Conservation (phyloP, 2,888 invertebrate species). For the Ecdyonurus torrentis region DNA sequence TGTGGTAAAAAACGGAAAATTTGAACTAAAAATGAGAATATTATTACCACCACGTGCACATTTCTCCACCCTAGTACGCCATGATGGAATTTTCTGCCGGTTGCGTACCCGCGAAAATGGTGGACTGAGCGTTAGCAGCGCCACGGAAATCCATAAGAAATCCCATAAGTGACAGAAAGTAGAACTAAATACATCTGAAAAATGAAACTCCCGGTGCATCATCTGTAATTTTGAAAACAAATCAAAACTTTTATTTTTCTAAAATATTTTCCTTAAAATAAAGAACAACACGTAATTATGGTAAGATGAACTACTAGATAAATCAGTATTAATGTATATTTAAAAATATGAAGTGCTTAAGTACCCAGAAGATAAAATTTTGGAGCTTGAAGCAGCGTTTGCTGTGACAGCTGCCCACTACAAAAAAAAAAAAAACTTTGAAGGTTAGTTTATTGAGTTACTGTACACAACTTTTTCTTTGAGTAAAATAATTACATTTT, state of each 20-base stretch:
- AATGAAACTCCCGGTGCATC: not conserved
- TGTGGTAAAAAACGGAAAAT: not conserved
- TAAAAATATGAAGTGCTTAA: too few relatives aligned
- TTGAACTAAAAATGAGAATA: not conserved
- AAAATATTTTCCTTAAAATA: not conserved
- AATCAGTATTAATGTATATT: too few relatives aligned
- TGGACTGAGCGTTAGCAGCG: not conserved
- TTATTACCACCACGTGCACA: conserved; percentile 1
- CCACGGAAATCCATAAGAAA: not conserved
- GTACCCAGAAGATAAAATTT: too few relatives aligned
- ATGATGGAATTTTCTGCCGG: conserved; percentile 1
- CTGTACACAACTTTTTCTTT: too few relatives aligned
- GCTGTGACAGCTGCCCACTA: too few relatives aligned
- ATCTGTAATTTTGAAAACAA: not conserved
- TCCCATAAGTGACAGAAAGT: not conserved
- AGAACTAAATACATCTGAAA: not conserved
- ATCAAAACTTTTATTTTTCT: not conserved
- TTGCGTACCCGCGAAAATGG: not conserved
- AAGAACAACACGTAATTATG: too few relatives aligned
- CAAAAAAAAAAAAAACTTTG: too few relatives aligned
- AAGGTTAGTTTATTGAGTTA: too few relatives aligned
- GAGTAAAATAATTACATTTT: too few relatives aligned
- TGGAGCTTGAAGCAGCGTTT: too few relatives aligned
- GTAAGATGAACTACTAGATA: too few relatives aligned
- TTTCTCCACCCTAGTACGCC: not conserved